Evolutionary conservation across 2,888 invertebrate species (phyloP), one percentile per base, ranked within the genome.

Genomic region (Monochamus alternatus): DNA sequence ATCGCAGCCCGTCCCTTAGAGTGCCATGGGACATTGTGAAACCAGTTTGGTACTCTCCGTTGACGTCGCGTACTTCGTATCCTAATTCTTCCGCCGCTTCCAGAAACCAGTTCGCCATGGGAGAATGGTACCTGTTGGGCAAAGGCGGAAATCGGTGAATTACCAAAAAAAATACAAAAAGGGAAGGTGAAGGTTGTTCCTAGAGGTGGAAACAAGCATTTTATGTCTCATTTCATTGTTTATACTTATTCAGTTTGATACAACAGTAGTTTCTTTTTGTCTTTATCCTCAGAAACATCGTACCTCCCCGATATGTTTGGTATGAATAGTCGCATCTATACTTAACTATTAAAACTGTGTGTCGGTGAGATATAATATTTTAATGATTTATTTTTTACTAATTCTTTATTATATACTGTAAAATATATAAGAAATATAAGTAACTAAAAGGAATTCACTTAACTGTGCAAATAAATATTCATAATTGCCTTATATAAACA

Each of bases 1-100:
- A 96, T 58, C 97, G 90, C 0, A 96, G 89, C 0, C 97, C 97
- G 74, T 96, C 91, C 3, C 94, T 90, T 2, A 96, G 84, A 0
- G 96, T 96, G 0, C 93, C 96, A 79, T 95, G 95, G 0, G 96
- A 93, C 47, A 92, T 90, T 0, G 93, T 93, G 81, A 96, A 95
- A 0, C 96, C 97, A 0, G 94, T 93, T 88, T 97, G 97, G n/a
- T 88, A 90, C 62, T 90, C 91, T 0, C 96, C 96, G 87, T 97
- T 97, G 0, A 94, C 91, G 85, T 97, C 97, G 0, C 91, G 84
- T 14, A 92, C 90, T 2, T 90, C 89, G 86, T 95, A 95, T 0
- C 95, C 94, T 80, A 95, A 84, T 82, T 96, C 93, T 55, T 89
- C 82, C 0, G 92, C 94, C 0, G 95, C 94, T 83, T 92, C 89